These are phyloP conservation scores for Ctenomys sociabilis DNA, from an alignment of 2,113 vertebrate species.

Conservation along the genomic window DNA sequence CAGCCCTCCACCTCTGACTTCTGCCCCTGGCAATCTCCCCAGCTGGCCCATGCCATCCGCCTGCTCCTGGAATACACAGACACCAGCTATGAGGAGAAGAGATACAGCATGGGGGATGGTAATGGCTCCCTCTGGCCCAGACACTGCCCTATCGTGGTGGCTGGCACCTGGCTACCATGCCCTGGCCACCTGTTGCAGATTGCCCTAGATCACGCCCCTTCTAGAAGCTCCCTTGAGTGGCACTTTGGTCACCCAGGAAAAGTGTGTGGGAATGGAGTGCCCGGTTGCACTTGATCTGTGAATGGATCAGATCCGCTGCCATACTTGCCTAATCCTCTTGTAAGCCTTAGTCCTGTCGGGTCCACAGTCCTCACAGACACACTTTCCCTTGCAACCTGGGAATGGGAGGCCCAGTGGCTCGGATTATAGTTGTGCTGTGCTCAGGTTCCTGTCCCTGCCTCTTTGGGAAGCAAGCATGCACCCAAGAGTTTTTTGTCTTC, in stretches of 20 bases:
- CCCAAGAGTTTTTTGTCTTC: background rate
- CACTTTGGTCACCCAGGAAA: too few species aligned
- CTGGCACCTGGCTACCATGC: too few species aligned
- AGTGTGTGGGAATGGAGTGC: too few species aligned
- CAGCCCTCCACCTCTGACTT: background rate
- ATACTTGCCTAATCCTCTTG: background rate
- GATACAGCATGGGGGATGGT: conserved; percentile 88
- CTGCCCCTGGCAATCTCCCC: background rate
- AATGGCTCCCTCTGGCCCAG: background rate
- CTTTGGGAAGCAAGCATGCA: background rate
- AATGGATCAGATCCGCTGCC: too few species aligned
- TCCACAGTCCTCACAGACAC: background rate
- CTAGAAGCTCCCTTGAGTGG: too few species aligned
- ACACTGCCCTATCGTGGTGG: too few species aligned
- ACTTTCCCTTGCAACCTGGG: accelerated
- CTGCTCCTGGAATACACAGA: conserved; percentile 90
- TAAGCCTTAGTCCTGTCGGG: background rate
- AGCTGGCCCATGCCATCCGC: conserved; percentile 88
- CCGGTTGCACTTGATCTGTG: too few species aligned
- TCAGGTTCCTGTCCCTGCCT: background rate
- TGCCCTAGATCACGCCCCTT: too few species aligned
- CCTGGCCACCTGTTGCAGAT: too few species aligned
- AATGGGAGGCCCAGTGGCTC: background rate
- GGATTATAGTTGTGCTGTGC: too few species aligned
- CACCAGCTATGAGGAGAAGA: conserved; percentile 87